Percentiles rank a stretch among this genome's conserved stretches.
phyloP scores from a whole-genome alignment of 2,888 invertebrate species.

The Julus scanicus region DNA sequence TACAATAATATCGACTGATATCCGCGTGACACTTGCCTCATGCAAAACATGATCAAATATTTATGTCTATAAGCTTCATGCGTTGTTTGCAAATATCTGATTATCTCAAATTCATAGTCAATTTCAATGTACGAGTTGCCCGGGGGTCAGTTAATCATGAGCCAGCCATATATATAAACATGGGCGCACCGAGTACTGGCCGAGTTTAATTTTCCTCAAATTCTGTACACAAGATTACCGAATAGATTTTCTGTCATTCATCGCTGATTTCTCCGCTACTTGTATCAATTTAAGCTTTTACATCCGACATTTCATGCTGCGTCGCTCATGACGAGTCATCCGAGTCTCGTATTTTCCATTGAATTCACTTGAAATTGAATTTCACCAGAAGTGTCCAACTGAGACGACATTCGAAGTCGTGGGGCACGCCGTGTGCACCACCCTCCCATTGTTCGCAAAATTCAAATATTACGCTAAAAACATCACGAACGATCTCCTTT shows the following conservation, averaged over 20 bases:
- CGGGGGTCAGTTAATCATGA: neutral
- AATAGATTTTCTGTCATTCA: constrained; percentile 29
- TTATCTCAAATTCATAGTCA: neutral
- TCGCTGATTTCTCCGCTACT: neutral
- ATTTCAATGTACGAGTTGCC: neutral
- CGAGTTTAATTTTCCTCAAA: neutral
- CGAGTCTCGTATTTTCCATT: neutral
- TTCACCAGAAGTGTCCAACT: neutral
- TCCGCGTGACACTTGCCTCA: neutral
- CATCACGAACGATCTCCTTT: neutral
- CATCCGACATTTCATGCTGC: constrained; percentile 7
- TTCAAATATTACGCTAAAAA: neutral
- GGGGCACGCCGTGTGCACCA: neutral
- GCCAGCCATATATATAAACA: neutral
- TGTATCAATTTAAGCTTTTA: constrained; percentile 27
- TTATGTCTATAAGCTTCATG: neutral
- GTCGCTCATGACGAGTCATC: constrained; percentile 27
- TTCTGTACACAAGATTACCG: neutral
- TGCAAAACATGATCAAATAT: neutral
- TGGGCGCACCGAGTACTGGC: neutral
- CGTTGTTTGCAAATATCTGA: constrained; percentile 3
- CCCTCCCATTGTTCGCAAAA: neutral
- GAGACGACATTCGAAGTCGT: neutral
- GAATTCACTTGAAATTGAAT: neutral
- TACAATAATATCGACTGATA: neutral